A percentile compares a stretch with the other conserved stretches of the same genome.
Evolutionary conservation across 2,888 invertebrate genomes (phyloP).

Genomic region (Dendrolimus houi): DNA sequence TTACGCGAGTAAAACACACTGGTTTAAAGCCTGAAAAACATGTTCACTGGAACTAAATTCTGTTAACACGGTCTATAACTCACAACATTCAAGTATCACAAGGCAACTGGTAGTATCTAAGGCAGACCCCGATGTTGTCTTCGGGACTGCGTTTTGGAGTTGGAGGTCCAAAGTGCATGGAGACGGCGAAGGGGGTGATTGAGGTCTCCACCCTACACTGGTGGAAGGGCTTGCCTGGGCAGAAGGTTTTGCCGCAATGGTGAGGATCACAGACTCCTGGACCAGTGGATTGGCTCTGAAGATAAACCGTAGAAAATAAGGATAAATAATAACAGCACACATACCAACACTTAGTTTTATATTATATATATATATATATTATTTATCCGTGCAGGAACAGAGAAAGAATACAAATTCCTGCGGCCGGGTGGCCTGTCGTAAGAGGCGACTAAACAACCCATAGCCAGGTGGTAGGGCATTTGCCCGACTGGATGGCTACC

Average conservation of each 20-base stretch:
- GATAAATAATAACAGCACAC: background rate
- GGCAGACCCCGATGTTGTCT: conserved; percentile 88
- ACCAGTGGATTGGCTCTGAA: conserved; percentile 73
- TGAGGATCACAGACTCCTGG: conserved; percentile 85
- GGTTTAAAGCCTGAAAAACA: too few species aligned
- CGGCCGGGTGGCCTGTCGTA: too few species aligned
- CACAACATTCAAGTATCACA: conserved; percentile 55
- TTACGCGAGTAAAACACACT: too few species aligned
- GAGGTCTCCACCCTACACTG: conserved; percentile 84
- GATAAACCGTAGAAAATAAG: conserved; percentile 12
- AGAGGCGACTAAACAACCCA: too few species aligned
- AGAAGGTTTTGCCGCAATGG: conserved; percentile 86
- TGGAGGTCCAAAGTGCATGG: conserved; percentile 85
- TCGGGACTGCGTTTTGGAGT: conserved; percentile 81
- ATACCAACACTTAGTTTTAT: background rate
- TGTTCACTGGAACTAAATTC: too few species aligned
- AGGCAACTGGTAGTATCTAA: conserved; percentile 82
- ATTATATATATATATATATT: too few species aligned
- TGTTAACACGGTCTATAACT: too few species aligned
- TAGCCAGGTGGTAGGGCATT: too few species aligned
- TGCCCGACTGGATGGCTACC: too few species aligned
- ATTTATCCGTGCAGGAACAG: too few species aligned
- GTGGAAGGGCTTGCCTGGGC: conserved; percentile 61
- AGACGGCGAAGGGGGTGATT: conserved; percentile 85
- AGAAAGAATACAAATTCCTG: too few species aligned